A percentile compares a stretch with the other conserved stretches of the same genome.
Conservation (phyloP, 1,140 invertebrate species). For the Orchestia grillus region DNA sequence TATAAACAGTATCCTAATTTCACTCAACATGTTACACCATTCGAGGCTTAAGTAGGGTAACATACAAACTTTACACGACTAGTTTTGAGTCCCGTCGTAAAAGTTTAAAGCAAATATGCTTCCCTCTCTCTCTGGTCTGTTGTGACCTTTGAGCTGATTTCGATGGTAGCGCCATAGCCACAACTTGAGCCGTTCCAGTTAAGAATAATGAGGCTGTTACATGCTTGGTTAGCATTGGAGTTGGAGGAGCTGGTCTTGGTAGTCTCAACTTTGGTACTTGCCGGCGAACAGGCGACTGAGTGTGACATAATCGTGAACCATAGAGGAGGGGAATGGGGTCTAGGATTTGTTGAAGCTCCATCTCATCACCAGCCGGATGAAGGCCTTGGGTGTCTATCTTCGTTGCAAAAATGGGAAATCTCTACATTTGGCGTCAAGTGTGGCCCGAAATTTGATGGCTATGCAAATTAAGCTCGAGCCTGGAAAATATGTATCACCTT, state of each 20-base stretch:
- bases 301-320: conserved; percentile 29
- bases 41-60: too few species aligned
- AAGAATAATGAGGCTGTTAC: conserved; percentile 43
- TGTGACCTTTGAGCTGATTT: background rate
- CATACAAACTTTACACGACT: too few species aligned
- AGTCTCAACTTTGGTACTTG: conserved; percentile 41
- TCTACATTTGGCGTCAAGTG: background rate
- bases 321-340: background rate
- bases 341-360: background rate
- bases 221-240: conserved; percentile 18
- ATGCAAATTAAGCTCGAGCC: background rate
- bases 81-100: background rate
- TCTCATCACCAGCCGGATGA: background rate
- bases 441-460: background rate
- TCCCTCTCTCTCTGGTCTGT: background rate
- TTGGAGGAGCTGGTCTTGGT: conserved; percentile 3
- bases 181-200: conserved; percentile 9
- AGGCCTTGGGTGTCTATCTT: background rate
- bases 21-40: background rate
- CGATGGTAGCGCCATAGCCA: background rate
- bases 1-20: background rate
- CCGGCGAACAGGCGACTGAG: background rate
- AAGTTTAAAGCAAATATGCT: background rate
- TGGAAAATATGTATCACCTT: background rate
- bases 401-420: background rate